A percentile compares a stretch with the other conserved stretches of the same genome.
Conservation (phyloP, 2,888 invertebrate species). For the Eupithecia tripunctaria region DNA sequence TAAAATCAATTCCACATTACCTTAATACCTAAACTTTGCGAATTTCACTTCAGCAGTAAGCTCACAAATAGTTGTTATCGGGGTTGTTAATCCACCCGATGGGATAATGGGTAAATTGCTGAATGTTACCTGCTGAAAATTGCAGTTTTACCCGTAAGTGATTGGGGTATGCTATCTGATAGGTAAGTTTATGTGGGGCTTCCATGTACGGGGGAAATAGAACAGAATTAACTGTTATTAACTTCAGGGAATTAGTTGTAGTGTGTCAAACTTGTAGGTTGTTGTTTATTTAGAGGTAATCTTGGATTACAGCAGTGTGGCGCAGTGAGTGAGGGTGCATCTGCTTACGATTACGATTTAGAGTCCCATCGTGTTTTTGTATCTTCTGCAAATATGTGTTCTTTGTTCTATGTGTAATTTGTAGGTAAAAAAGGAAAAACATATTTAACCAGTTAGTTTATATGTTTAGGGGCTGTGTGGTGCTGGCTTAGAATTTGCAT, state of each 20-base stretch:
- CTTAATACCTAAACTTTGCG: background rate
- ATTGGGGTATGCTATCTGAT: constrained; percentile 16
- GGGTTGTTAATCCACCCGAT: constrained; percentile 17
- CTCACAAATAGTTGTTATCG: constrained; percentile 20
- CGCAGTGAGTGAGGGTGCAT: background rate
- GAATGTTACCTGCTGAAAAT: constrained; percentile 14
- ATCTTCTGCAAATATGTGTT: background rate
- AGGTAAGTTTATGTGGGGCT: background rate
- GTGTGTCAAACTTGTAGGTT: background rate
- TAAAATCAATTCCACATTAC: background rate
- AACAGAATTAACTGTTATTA: background rate
- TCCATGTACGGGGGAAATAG: background rate
- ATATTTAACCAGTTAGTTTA: no score
- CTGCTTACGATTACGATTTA: background rate
- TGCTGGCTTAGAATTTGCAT: no score
- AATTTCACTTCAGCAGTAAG: background rate
- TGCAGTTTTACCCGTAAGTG: constrained; percentile 8
- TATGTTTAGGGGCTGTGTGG: no score
- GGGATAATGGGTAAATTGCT: constrained; percentile 27
- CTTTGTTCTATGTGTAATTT: background rate
- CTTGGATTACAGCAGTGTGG: background rate
- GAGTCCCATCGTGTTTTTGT: background rate
- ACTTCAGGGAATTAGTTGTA: background rate
- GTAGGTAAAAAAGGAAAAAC: background rate
- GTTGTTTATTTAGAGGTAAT: background rate